phyloP scores from a whole-genome alignment of 2,797 vertebrate genomes.

The Huso huso region DNA sequence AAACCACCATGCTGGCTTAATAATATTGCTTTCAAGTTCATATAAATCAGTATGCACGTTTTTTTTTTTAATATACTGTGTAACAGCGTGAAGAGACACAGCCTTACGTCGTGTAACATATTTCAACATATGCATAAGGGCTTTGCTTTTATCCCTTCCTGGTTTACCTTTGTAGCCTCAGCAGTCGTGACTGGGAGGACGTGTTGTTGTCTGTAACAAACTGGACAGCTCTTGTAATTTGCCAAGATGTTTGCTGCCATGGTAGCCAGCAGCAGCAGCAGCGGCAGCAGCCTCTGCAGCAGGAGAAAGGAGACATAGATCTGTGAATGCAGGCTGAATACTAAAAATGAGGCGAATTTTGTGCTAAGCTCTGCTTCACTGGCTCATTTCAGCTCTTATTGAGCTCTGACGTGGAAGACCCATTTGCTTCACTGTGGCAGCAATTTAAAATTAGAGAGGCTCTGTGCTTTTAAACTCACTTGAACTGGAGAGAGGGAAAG shows the following conservation, averaged over 20 bases:
- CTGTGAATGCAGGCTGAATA: constrained; percentile 66
- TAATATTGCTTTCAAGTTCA: no score
- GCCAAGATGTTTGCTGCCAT: constrained; percentile 61
- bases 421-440: constrained; percentile 46
- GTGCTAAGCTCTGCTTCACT: constrained; percentile 43
- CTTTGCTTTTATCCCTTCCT: not conserved
- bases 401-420: constrained; percentile 46
- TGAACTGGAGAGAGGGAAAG: constrained; percentile 26
- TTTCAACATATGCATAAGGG: not conserved
- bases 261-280: constrained; percentile 59
- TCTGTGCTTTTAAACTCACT: constrained; percentile 8
- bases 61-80: not conserved
- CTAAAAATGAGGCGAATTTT: constrained; percentile 50
- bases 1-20: not conserved
- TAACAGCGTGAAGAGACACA: not conserved
- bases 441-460: constrained; percentile 22
- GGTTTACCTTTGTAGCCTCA: not conserved
- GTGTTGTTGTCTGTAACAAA: constrained; percentile 23
- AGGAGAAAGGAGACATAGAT: constrained; percentile 56
- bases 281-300: constrained; percentile 51
- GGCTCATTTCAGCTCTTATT: constrained; percentile 49
- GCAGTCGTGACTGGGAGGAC: not conserved
- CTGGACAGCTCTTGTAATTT: constrained; percentile 46
- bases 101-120: not conserved
- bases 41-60: no score